These are phyloP conservation scores for Scalopus aquaticus DNA, from an alignment of 2,113 vertebrate genomes.

Conservation along the genomic window DNA sequence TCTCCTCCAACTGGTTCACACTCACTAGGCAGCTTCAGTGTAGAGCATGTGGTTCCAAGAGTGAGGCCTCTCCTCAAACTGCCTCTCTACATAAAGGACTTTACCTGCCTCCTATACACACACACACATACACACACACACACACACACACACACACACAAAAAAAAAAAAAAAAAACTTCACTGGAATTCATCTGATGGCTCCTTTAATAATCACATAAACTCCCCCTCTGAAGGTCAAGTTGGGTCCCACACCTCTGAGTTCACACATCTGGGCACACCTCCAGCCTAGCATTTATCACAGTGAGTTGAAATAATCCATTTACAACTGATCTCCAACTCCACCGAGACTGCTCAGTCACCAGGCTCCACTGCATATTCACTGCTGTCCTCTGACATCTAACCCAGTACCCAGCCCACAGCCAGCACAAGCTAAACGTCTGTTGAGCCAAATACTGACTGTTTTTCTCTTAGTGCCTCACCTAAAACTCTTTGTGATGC, in stretches of 20 bases:
- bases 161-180: no score
- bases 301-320: background rate
- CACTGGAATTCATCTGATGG: no score
- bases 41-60: rapidly evolving
- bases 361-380: background rate
- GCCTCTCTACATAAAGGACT: background rate
- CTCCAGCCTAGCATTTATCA: background rate
- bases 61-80: background rate
- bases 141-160: no score
- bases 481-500: background rate
- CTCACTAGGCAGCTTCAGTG: background rate
- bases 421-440: rapidly evolving
- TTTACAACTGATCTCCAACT: background rate
- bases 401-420: background rate
- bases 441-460: background rate
- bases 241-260: background rate
- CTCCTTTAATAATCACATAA: background rate
- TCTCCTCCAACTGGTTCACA: background rate
- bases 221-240: background rate
- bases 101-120: no score
- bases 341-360: background rate
- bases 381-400: background rate
- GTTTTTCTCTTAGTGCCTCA: background rate
- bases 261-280: background rate
- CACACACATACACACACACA: no score